Percentiles rank a stretch among this genome's conserved stretches.
Conservation (phyloP, 2,113 vertebrate species). For the Micronycteris hirsuta region DNA sequence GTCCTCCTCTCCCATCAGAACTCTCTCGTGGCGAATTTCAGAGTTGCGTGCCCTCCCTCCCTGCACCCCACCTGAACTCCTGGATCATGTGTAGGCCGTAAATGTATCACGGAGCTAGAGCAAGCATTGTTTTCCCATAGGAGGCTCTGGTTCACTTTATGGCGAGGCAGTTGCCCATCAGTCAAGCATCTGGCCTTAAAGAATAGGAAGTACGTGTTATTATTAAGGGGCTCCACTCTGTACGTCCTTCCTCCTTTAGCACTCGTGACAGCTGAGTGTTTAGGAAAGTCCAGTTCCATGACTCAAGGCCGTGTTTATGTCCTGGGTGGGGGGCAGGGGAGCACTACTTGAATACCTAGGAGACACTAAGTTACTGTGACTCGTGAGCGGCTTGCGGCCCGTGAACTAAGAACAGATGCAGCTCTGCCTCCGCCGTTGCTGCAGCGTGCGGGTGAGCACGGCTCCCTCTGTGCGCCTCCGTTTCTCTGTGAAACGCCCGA, state of each 20-base stretch:
- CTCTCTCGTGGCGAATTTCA: too few relatives aligned
- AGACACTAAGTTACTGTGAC: neutral
- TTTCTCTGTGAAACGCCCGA: neutral
- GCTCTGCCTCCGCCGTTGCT: neutral
- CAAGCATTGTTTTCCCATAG: neutral
- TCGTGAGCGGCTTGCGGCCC: neutral
- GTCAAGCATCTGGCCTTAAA: neutral
- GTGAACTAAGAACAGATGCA: neutral
- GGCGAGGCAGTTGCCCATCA: neutral
- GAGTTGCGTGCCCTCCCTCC: neutral
- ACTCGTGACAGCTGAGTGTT: neutral
- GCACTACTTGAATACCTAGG: neutral
- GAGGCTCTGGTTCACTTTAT: neutral
- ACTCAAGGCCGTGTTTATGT: neutral
- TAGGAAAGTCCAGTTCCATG: neutral
- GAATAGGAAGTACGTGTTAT: neutral
- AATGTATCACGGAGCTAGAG: neutral
- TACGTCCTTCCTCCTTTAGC: neutral
- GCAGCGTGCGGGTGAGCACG: neutral
- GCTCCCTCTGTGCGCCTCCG: neutral
- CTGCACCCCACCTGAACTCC: neutral
- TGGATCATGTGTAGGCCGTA: neutral
- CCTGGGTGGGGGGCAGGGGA: too few relatives aligned
- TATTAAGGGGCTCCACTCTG: neutral
- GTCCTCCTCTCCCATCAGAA: neutral